Base-by-base conservation (phyloP, 2,797 vertebrate genomes). In the Scolopax rusticola region DNA sequence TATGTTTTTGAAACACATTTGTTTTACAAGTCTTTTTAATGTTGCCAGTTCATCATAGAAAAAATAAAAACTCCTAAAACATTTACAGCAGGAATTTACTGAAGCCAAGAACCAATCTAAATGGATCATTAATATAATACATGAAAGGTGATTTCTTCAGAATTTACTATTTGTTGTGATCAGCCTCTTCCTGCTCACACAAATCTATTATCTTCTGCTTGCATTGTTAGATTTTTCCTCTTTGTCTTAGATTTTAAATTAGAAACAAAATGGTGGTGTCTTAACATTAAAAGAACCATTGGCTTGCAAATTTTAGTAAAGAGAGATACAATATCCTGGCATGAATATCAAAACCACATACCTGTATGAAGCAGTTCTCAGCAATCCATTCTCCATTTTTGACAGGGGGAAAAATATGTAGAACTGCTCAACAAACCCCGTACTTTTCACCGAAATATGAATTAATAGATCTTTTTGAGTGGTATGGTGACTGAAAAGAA, bases 1-100 rank as follows among this genome's bases (percentile, higher is more conserved):
- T 78, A 67, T 63, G 41, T 81, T 94, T 97, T 94, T 81, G 68
- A 95, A 97, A 79, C 73, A 92, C 87, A 93, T 94, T 97, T 97
- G 64, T 61, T 95, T 95, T 84, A 57, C 86, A 90, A 95, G 70
- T 94, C 30, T 88, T 86, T 97, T 91, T 92, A 64, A 78, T 89
- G 93, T 75, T 95, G 71, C 54, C 89, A 93, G 77, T 73, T 85
- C n/a, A 19, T 97, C 65, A 51, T 12, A 90, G 78, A 85, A 92
- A 90, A 89, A 79, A 48, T 27, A 41, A 57, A 95, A 83, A 78
- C 64, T 19, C 60, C 70, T 85, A 65, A 96, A 96, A 81, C 92
- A 70, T 95, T 93, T 90, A 38, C 82, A 90, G 87, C 54, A 38
- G 8, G 73, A 93, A 79, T 27, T 84, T 83, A 47, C 54, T 79